Conservation (phyloP, 2,113 vertebrate genomes). For the Etheostoma spectabile region DNA sequence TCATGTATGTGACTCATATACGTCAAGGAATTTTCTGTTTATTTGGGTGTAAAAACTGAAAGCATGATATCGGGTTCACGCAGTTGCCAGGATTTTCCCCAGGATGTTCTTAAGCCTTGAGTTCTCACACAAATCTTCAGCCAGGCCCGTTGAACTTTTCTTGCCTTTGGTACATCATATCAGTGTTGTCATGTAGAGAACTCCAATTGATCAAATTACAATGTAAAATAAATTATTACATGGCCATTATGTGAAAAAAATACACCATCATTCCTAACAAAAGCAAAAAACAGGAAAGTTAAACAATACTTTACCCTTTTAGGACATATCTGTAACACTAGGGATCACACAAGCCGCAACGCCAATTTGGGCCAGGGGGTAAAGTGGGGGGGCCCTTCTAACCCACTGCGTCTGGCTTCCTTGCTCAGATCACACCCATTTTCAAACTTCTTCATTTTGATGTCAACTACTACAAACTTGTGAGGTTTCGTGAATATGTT, state of each 20-base stretch:
- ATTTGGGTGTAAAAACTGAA: conserved; percentile 17
- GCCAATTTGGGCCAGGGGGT: too few species aligned
- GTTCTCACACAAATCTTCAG: conserved; percentile 7
- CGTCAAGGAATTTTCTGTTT: conserved; percentile 11
- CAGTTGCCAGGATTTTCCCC: neutral
- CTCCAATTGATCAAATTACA: neutral
- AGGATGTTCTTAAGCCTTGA: too few species aligned
- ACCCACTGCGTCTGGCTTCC: too few species aligned
- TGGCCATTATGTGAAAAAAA: neutral
- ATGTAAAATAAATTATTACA: neutral
- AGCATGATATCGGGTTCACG: conserved; percentile 5
- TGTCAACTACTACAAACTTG: too few species aligned
- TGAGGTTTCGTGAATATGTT: too few species aligned
- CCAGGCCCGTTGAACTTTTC: neutral
- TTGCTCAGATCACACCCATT: too few species aligned
- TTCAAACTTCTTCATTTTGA: too few species aligned
- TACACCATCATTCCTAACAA: neutral
- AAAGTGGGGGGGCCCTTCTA: too few species aligned
- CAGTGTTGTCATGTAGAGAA: neutral
- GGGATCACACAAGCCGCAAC: too few species aligned
- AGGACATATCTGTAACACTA: neutral
- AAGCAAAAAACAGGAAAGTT: too few species aligned
- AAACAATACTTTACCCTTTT: neutral
- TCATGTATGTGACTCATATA: conserved; percentile 14
- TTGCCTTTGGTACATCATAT: neutral